Conservation (phyloP, 2,888 invertebrate species). For the Xestobium rufovillosum region DNA sequence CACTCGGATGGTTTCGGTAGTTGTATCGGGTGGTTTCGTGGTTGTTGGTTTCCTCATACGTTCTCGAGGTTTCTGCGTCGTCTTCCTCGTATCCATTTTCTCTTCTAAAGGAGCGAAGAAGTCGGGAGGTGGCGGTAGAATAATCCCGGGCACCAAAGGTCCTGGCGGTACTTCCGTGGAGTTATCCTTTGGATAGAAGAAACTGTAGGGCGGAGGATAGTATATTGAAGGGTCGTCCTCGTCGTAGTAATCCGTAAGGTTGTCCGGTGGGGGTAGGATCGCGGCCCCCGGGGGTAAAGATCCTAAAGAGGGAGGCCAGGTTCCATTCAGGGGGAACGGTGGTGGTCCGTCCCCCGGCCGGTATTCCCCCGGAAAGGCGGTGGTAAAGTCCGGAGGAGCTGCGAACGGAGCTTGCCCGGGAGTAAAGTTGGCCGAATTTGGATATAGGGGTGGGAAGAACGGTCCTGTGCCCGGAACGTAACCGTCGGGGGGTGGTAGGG, state of each 20-base stretch:
- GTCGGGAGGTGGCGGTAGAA: conserved; percentile 80
- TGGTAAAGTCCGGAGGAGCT: conserved; percentile 57
- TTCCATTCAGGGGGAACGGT: conserved; percentile 47
- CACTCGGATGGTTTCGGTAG: conserved; percentile 24
- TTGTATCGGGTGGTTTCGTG: conserved; percentile 30
- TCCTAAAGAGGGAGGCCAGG: conserved; percentile 43
- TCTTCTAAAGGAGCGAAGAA: conserved; percentile 70
- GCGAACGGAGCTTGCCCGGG: conserved; percentile 58
- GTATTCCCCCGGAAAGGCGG: conserved; percentile 36
- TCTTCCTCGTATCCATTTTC: conserved; percentile 29
- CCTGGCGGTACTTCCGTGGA: conserved; percentile 69
- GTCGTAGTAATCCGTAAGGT: conserved; percentile 64
- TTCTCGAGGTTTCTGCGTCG: conserved; percentile 43
- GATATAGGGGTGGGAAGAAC: conserved; percentile 51
- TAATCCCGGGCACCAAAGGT: conserved; percentile 81
- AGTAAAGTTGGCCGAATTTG: conserved; percentile 59
- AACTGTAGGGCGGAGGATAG: conserved; percentile 86
- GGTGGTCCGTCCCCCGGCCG: conserved; percentile 46
- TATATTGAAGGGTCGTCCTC: conserved; percentile 88
- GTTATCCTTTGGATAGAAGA: conserved; percentile 71
- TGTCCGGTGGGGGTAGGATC: conserved; percentile 44
- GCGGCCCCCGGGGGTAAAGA: conserved; percentile 57
- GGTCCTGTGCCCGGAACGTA: conserved; percentile 45
- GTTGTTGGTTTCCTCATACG: conserved; percentile 34
- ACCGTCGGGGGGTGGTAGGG: conserved; percentile 39